phyloP scores from a whole-genome alignment of 2,888 invertebrate genomes.

The Tricholauxania praeusta region DNA sequence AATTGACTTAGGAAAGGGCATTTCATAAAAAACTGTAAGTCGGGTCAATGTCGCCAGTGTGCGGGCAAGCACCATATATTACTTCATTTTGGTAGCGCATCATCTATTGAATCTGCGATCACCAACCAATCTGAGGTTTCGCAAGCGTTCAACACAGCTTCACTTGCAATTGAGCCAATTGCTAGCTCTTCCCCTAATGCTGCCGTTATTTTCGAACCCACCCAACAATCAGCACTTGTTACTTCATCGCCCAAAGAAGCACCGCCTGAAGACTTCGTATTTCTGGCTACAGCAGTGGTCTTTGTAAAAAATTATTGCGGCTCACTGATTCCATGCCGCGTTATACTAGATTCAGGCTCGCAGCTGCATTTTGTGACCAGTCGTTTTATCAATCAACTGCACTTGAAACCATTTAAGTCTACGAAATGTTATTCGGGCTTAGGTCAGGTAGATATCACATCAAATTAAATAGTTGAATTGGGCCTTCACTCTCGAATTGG shows the following conservation, averaged over 20 bases:
- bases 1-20: slow-evolving; percentile 39
- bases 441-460: slow-evolving; percentile 21
- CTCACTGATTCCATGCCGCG: slow-evolving; percentile 35
- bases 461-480: slow-evolving; percentile 11
- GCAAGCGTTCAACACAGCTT: not conserved
- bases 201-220: not conserved
- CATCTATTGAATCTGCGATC: not conserved
- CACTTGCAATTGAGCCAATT: not conserved
- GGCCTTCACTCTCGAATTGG: slow-evolving; percentile 5
- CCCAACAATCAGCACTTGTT: not conserved
- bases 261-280: not conserved
- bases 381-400: slow-evolving; percentile 14
- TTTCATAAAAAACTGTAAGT: slow-evolving; percentile 24
- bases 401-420: slow-evolving; percentile 15
- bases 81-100: slow-evolving; percentile 5
- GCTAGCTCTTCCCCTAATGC: not conserved
- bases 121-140: not conserved
- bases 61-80: slow-evolving; percentile 31
- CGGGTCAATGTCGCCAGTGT: slow-evolving; percentile 28
- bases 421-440: slow-evolving; percentile 30
- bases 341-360: slow-evolving; percentile 37
- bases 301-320: slow-evolving; percentile 41
- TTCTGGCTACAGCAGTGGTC: slow-evolving; percentile 35
- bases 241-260: not conserved
- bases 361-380: slow-evolving; percentile 30